Evolutionary conservation across 2,888 invertebrate genomes (phyloP), one percentile per base, ranked within the genome.

Genomic region (Gastrophysa polygoni): DNA sequence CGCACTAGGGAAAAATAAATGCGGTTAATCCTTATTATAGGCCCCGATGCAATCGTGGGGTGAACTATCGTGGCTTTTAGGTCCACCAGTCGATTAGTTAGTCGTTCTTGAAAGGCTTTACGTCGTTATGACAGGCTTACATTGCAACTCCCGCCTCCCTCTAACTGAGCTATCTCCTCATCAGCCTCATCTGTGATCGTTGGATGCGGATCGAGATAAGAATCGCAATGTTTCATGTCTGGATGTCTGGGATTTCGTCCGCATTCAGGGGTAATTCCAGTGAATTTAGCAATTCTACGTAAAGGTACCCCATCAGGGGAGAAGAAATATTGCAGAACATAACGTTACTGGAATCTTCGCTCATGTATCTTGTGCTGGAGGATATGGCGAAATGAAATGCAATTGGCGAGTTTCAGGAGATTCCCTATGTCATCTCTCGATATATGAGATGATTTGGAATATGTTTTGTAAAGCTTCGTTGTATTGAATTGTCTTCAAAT

Each of bases 101-200:
- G 55, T 57, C 63, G 61, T 64, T 64, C 67, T 67, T 69, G 69
- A 68, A 61, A 63, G 68, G 69, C 67, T 71, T 71, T 70, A 56
- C 67, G 66, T 71, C 70, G 67, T 72, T 72, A 73, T 71, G 71
- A 72, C 68, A 67, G 66, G 71, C 69, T 71, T 69, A 70, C 43
- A 46, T 57, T 43, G 64, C 61, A 68, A 11, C 32, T 69, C 67
- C 64, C 21, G 34, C 60, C 56, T 48, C 57, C 64, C 59, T 61
- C 56, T 62, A 64, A 61, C 66, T 64, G 69, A 67, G 65, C 55
- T 50, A 63, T 63, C 63, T 59, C 38, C 32, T 32, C 51, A 63
- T 59, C 59, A 49, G 46, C 38, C 32, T 32, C 51, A 63, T 59
- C 59, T 54, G 46, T 44, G 17, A 43, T 58, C 28, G 17, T 34